Evolutionary conservation across 2,797 vertebrate species (phyloP).

Genomic region (Malacoctenus gilli): DNA sequence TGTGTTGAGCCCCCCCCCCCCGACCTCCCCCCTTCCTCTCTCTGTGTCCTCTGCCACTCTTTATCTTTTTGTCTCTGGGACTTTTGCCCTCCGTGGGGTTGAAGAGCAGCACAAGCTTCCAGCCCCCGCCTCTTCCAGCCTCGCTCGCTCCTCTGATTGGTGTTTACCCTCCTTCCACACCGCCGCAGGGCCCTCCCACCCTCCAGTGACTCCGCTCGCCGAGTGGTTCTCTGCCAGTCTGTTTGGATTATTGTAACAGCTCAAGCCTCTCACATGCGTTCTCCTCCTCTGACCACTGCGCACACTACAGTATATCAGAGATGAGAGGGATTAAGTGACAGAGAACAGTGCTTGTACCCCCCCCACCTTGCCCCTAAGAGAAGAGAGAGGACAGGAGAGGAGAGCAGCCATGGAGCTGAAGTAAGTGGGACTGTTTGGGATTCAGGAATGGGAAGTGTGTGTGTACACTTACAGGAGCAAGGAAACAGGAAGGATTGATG

Average conservation of each 20-base stretch:
- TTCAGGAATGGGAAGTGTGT: conserved; percentile 22
- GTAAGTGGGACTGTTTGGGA: conserved; percentile 65
- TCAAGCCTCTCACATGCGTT: conserved; percentile 57
- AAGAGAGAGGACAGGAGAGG: conserved; percentile 26
- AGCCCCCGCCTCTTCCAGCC: conserved; percentile 37
- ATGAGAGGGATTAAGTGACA: conserved; percentile 63
- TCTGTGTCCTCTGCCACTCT: conserved; percentile 22
- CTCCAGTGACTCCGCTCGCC: conserved; percentile 12
- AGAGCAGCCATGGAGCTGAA: conserved; percentile 67
- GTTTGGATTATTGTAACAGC: conserved; percentile 73
- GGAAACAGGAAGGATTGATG: not conserved
- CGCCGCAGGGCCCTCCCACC: conserved; percentile 1
- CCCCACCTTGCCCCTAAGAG: conserved; percentile 12
- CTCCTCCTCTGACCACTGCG: conserved; percentile 27
- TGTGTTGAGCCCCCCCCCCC: too few relatives aligned
- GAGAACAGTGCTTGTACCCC: conserved; percentile 33
- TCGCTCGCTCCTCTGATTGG: conserved; percentile 60
- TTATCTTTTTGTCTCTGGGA: conserved; percentile 50
- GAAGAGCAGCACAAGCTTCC: conserved; percentile 46
- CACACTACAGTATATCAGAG: conserved; percentile 37
- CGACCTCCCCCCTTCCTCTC: conserved; percentile 1
- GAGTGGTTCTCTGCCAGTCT: conserved; percentile 61
- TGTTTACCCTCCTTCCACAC: conserved; percentile 26
- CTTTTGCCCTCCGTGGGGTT: conserved; percentile 39
- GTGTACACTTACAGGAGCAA: conserved; percentile 18